Evolutionary conservation across 2,888 invertebrate species (phyloP), one percentile per base, ranked within the genome.

Genomic region (Dorcus parallelipipedus): DNA sequence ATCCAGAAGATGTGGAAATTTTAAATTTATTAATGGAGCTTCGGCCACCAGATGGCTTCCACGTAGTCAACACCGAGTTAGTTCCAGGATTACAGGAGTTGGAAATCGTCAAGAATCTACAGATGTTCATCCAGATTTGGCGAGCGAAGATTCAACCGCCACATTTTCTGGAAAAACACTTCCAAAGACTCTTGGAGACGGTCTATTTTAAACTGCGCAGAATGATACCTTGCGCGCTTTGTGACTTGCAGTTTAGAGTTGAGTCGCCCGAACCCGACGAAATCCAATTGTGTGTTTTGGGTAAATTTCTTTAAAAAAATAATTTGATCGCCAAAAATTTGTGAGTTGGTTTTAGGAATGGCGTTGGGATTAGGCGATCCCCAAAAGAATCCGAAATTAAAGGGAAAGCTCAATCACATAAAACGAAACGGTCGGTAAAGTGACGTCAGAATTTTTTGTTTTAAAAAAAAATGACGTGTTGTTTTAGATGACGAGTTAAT

Each of bases 141-240:
- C 79, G 87, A 41, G 83, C 86, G 0, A 87, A 87, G 71, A 80
- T 87, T 41, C 79, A 80, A 64, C 77, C 79, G 1, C 77, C 81
- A 0, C 78, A 79, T 9, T 73, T 75, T 62, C 74, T 80, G 56
- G 78, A 78, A 57, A 75, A 76, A 60, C 82, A 83, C 69, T 83
- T 84, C 65, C 80, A 82, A 61, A 82, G 85, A 66, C 80, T 88
- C 52, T 73, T 88, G 33, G 85, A 89, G 82, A 88, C 89, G 61
- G 87, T 95, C 50, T 91, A 89, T 72, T 96, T 95, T 79, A 97
- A 96, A 79, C 81, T 97, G 69, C 84, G 96, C 9, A 84, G 91
- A 9, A 87, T 95, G 86, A 87, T 89, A 61, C 96, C 96, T 0
- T 93, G 93, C 76, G 91, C 93, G 10, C 81, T 97, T 14, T 89